Evolutionary conservation across 1,140 invertebrate species (phyloP).

Genomic region (Pectinophora gossypiella): DNA sequence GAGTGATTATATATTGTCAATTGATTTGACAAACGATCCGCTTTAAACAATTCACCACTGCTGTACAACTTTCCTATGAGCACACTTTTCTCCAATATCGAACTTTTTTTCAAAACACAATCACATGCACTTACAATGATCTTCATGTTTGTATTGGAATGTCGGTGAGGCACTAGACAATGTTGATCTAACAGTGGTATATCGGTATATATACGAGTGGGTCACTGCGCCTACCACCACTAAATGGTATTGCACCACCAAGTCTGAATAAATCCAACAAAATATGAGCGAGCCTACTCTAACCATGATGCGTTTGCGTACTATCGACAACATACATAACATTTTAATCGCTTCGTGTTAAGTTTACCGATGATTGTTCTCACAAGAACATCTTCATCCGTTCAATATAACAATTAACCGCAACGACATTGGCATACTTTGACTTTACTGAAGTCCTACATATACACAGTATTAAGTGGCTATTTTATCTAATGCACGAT

Average conservation of each 20-base stretch:
- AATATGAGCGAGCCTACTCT: slow-evolving; percentile 33
- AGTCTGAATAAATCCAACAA: slow-evolving; percentile 56
- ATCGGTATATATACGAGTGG: slow-evolving; percentile 65
- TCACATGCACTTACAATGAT: slow-evolving; percentile 63
- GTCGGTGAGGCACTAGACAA: slow-evolving; percentile 64
- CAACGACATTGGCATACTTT: not conserved
- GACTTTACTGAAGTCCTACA: too few species aligned
- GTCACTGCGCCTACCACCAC: slow-evolving; percentile 52
- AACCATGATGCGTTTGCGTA: slow-evolving; percentile 23
- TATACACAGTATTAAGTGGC: too few species aligned
- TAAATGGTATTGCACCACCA: slow-evolving; percentile 59
- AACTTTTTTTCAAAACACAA: slow-evolving; percentile 24
- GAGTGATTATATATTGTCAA: too few species aligned
- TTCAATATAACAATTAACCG: not conserved
- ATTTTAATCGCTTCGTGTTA: slow-evolving; percentile 17
- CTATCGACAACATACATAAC: slow-evolving; percentile 17
- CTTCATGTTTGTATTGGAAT: slow-evolving; percentile 63
- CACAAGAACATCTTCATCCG: not conserved
- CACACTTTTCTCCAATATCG: not conserved
- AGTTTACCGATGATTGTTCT: not conserved
- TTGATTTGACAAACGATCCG: too few species aligned
- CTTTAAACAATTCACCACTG: not conserved
- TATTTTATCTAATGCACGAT: too few species aligned
- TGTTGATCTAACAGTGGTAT: slow-evolving; percentile 53
- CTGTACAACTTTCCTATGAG: not conserved